phyloP scores from a whole-genome alignment of 2,113 vertebrate species.

The Pseudolaguvia tuberculata region DNA sequence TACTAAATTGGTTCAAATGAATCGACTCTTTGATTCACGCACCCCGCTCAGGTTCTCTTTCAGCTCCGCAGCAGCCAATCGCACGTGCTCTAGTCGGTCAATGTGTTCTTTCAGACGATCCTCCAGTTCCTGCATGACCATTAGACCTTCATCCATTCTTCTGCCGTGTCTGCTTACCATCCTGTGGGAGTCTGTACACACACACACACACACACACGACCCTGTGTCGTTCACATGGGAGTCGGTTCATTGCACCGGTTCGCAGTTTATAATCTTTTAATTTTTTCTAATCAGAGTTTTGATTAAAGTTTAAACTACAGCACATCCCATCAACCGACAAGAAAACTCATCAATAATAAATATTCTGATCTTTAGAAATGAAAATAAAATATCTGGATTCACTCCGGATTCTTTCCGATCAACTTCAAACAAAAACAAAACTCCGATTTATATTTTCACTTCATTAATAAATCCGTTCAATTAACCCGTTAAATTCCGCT shows the following conservation, averaged over 20 bases:
- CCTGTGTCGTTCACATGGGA: not conserved
- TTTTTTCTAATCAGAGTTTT: not conserved
- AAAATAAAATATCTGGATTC: no score
- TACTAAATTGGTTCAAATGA: not conserved
- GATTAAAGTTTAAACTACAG: no score
- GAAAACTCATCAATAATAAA: no score
- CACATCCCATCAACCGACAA: no score
- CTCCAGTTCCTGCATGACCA: constrained; percentile 76
- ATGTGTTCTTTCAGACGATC: constrained; percentile 69
- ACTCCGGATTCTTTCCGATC: not conserved
- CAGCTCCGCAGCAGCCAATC: constrained; percentile 61
- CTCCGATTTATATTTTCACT: not conserved
- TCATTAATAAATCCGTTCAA: not conserved
- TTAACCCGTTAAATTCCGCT: not conserved
- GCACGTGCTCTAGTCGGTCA: constrained; percentile 72
- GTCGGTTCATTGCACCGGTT: not conserved
- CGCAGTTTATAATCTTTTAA: no score
- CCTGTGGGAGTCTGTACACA: constrained; percentile 2
- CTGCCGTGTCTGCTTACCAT: constrained; percentile 52
- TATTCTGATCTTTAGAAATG: no score
- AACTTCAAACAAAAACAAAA: not conserved
- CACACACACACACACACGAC: not conserved
- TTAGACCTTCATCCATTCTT: constrained; percentile 61
- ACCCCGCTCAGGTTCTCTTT: constrained; percentile 62
- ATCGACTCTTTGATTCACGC: not conserved